These are phyloP conservation scores for Drosophila ohnishii DNA, from an alignment of 1,140 invertebrate genomes.

Conservation along the genomic window DNA sequence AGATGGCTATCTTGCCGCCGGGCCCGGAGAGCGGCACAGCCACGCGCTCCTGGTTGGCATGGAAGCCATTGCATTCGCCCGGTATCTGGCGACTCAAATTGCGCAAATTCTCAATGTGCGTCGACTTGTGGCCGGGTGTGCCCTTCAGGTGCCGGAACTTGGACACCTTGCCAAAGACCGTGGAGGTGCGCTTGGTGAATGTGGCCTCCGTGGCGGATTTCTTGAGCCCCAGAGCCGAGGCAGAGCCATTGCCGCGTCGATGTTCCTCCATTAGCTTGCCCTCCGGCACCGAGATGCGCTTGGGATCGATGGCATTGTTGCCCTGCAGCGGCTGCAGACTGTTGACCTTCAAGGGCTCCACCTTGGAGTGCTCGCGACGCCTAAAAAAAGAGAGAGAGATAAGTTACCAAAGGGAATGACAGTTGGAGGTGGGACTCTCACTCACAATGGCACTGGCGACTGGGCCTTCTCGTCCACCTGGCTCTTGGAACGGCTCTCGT, in stretches of 20 bases:
- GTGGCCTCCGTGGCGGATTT: slow-evolving; percentile 85
- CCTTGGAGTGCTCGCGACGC: slow-evolving; percentile 75
- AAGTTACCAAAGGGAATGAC: background rate
- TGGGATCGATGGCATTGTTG: slow-evolving; percentile 54
- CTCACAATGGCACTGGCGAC: slow-evolving; percentile 88
- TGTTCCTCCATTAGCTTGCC: slow-evolving; percentile 76
- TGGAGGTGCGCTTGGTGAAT: slow-evolving; percentile 90
- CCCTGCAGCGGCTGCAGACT: slow-evolving; percentile 37
- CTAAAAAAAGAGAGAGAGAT: slow-evolving; percentile 15
- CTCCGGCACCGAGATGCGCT: slow-evolving; percentile 79
- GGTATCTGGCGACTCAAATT: slow-evolving; percentile 95
- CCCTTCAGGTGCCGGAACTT: slow-evolving; percentile 97
- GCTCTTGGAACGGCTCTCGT: slow-evolving; percentile 88
- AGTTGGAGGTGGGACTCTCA: background rate
- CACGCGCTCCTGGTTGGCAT: slow-evolving; percentile 92
- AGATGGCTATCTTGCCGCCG: slow-evolving; percentile 94
- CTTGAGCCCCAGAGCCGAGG: slow-evolving; percentile 49
- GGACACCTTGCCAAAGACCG: slow-evolving; percentile 94
- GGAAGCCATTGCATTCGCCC: slow-evolving; percentile 96
- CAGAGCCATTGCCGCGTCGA: slow-evolving; percentile 60
- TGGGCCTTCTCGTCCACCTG: slow-evolving; percentile 87
- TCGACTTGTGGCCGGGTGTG: slow-evolving; percentile 93
- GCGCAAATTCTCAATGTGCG: slow-evolving; percentile 95
- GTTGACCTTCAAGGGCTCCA: slow-evolving; percentile 67
- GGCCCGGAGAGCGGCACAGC: slow-evolving; percentile 94